These are phyloP conservation scores for Cheilosia variabilis DNA, from an alignment of 2,888 invertebrate species.

Conservation along the genomic window DNA sequence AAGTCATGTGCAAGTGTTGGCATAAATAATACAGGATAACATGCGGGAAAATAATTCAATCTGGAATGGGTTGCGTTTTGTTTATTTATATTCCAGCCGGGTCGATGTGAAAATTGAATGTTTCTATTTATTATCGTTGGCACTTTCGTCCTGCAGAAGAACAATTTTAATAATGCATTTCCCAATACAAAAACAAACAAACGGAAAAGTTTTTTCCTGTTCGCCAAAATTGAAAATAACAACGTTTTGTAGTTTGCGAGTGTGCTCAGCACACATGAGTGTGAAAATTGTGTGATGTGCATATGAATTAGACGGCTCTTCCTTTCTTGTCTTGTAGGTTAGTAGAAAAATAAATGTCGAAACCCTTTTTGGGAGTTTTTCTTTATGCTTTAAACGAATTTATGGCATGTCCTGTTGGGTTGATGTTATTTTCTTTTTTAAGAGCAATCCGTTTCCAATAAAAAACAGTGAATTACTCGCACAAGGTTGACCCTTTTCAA, in stretches of 20 bases:
- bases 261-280: slow-evolving; percentile 15
- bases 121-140: neutral
- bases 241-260: slow-evolving; percentile 23
- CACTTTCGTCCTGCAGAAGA: neutral
- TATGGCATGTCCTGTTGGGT: slow-evolving; percentile 13
- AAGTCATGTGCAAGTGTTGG: slow-evolving; percentile 30
- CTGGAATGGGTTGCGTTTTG: slow-evolving; percentile 15
- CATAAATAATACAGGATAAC: slow-evolving; percentile 52
- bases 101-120: slow-evolving; percentile 39
- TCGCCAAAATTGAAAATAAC: slow-evolving; percentile 29
- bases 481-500: slow-evolving; percentile 63
- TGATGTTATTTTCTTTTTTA: slow-evolving; percentile 12
- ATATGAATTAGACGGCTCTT: slow-evolving; percentile 45
- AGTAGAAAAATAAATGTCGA: slow-evolving; percentile 1
- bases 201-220: slow-evolving; percentile 1
- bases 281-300: slow-evolving; percentile 43
- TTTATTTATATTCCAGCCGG: slow-evolving; percentile 36
- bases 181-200: slow-evolving; percentile 8
- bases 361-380: slow-evolving; percentile 5
- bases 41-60: slow-evolving; percentile 56
- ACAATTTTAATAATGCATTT: slow-evolving; percentile 50
- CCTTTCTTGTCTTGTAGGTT: neutral
- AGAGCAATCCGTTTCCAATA: slow-evolving; percentile 32
- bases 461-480: slow-evolving; percentile 21
- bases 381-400: slow-evolving; percentile 5